Base-by-base conservation (phyloP, 1,140 invertebrate species). In the Drosophila quadrilineata region DNA sequence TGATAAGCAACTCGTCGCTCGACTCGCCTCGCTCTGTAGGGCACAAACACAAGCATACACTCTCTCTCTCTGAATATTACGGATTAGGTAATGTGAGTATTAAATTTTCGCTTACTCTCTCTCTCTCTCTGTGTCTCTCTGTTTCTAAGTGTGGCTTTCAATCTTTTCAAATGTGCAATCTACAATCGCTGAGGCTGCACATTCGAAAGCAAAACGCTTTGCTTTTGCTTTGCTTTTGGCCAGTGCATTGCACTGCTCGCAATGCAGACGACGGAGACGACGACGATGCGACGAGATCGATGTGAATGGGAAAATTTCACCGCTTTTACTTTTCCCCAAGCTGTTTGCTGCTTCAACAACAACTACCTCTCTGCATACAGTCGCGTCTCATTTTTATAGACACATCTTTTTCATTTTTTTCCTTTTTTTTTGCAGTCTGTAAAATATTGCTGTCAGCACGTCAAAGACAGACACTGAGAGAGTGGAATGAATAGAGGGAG, bases 281-380 rank as follows among this genome's bases (percentile, higher is more conserved):
- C n/a, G 31, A 33, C 48, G 48, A 50, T 41, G 50, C 58, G 77
- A 85, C 63, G 68, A 82, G 76, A 82, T 82, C 76, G 52, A 75
- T 85, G 77, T 85, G 77, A 84, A 84, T 85, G 77, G 82, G 79
- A 85, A 84, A 85, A 77, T 84, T 84, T 84, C 77, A 85, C 77
- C 79, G 77, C 77, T 84, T 84, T 84, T 84, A 84, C 77, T 84
- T 84, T 79, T 85, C 59, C 53, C 50, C 50, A 73, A 46, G n/a
- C n/a, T n/a, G n/a, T n/a, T n/a, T n/a, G n/a, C n/a, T n/a, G n/a
- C n/a, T n/a, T n/a, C n/a, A n/a, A n/a, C n/a, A n/a, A n/a, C n/a
- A n/a, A n/a, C n/a, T n/a, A n/a, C n/a, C n/a, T n/a, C n/a, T n/a
- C n/a, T 73, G 77, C 49, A 54, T 22, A 33, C 35, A 24, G 40